Evolutionary conservation across 2,888 invertebrate species (phyloP), one percentile per base, ranked within the genome.

Genomic region (Caenorhabditis imperialis): DNA sequence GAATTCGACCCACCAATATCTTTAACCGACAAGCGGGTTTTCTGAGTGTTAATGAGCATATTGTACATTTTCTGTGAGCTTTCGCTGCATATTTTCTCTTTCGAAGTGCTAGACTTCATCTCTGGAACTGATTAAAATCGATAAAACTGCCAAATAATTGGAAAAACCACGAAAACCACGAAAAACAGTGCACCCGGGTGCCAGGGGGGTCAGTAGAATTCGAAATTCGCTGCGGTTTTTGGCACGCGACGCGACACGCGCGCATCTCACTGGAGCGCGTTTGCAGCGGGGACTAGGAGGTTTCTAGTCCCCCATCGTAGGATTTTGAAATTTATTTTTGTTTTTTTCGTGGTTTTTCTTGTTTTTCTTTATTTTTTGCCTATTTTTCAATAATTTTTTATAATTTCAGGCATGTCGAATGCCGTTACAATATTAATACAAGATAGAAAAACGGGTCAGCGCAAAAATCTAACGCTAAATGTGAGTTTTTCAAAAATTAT

Each of bases 31-130:
- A 69, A 58, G n/a, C 58, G 50, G 12, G 50, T 33, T 44, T 69
- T 44, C 22, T 74, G 69, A 69, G 67, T 47, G 51, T 69, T 74
- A 14, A 69, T 37, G 38, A 74, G 42, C 62, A 62, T 61, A 57
- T 67, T 62, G 44, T 57, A 74, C 45, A 74, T 50, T 45, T 57
- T 37, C 23, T 53, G 50, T 44, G 74, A 69, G 35, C 45, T 53
- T 42, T 73, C 67, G 14, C 54, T 50, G 42, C 73, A 73, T 67
- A 67, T 4, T 47, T 61, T 60, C 18, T 73, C 73, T 45, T 73
- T 73, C 20, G 57, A 71, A 51, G 63, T 54, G 44, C 63, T 72
- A 16, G 72, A 65, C 58, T 60, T 72, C 72, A 72, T 72, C n/a
- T 44, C 72, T 72, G 53, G 27, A 72, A 53, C 2, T 16, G 48